Base-by-base conservation (phyloP, 2,797 vertebrate genomes). In the Crenichthys baileyi region DNA sequence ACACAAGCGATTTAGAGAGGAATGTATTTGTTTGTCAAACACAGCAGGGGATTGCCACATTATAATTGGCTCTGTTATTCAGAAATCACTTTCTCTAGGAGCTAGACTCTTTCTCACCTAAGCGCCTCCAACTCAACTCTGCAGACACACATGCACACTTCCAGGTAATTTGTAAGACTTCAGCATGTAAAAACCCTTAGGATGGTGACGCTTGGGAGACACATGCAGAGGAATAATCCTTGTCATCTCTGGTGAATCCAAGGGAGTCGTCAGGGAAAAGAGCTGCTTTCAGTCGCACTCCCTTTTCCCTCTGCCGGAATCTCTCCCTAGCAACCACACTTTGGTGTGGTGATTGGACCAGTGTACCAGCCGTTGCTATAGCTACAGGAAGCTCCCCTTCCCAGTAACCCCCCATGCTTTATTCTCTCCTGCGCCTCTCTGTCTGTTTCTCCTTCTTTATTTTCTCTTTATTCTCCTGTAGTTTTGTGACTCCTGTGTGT, bases 251-350 rank as follows among this genome's bases (percentile, higher is more conserved):
- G 82, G 82, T 46, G 31, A 83, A 94, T 86, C 90, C 79, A 70
- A 67, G 74, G 85, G 89, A 84, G 90, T 86, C 78, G 50, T 75
- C 53, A 72, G 89, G 87, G 87, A 88, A 85, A 86, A 85, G 80
- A 75, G 55, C 79, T 70, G 73, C 81, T 87, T 90, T 88, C 91
- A 83, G 85, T 86, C 80, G 72, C 26, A 83, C 84, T 87, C 87
- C 82, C 86, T 79, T 92, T 91, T 82, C 85, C 88, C 89, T 89
- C 81, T 44, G 67, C 85, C 87, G 86, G 86, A 95, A 94, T 94
- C 89, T 96, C 95, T 96, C 94, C 96, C 95, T 94, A 94, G 95
- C 95, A 96, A 95, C 96, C 92, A 94, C 86, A 51, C 91, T 85
- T 86, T 93, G 88, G 92, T 67, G 89, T 95, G 92, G 87, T 95